phyloP scores from a whole-genome alignment of 2,888 invertebrate genomes.

The Machimus rusticus region DNA sequence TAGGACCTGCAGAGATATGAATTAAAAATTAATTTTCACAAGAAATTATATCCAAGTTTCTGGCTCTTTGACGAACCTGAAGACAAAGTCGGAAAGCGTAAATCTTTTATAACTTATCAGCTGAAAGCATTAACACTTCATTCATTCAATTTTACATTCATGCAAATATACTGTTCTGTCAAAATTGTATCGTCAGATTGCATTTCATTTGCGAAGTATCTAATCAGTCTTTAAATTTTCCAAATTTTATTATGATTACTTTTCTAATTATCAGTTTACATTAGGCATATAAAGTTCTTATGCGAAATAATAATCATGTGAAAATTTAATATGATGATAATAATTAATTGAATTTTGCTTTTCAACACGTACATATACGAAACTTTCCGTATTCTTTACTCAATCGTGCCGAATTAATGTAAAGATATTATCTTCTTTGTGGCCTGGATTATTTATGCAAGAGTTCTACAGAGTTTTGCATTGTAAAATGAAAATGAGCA shows the following conservation, averaged over 20 bases:
- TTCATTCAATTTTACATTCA: no score
- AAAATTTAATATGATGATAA: no score
- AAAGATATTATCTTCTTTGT: background rate
- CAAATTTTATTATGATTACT: no score
- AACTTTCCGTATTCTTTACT: background rate
- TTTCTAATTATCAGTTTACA: no score
- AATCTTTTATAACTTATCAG: background rate
- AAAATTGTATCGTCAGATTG: no score
- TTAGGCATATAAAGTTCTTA: no score
- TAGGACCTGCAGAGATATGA: conserved; percentile 52
- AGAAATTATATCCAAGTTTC: background rate
- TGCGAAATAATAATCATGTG: no score
- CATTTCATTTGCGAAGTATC: no score
- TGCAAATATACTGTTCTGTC: no score
- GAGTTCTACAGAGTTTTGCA: background rate
- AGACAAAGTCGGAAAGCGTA: background rate
- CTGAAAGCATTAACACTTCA: background rate
- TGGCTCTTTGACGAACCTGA: background rate
- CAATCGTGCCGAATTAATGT: background rate
- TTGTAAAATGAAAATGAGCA: background rate
- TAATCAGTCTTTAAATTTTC: no score
- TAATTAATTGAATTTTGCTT: background rate
- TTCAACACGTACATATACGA: background rate
- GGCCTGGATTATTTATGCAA: no score
- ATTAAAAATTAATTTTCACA: background rate